Percentiles rank a stretch among this genome's conserved stretches.
These are phyloP conservation scores for Actinia tenebrosa DNA, from an alignment of 64 coral and sea anemone species.

Conservation along the genomic window DNA sequence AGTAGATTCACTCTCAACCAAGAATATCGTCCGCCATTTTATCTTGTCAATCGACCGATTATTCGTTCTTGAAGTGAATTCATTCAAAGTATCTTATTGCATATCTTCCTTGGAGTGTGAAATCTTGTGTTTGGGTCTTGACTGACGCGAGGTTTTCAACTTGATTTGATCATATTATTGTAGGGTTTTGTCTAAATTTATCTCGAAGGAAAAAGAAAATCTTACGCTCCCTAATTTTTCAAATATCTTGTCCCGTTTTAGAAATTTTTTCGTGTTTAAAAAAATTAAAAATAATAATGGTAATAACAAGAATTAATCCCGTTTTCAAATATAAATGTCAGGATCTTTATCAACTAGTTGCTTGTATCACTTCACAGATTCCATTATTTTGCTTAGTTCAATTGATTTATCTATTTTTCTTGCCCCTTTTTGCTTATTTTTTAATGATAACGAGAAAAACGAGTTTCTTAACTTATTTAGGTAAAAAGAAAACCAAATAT, in stretches of 20 bases:
- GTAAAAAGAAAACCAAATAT: background rate
- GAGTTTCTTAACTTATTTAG: background rate
- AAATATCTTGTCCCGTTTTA: background rate
- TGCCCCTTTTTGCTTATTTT: background rate
- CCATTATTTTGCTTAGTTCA: background rate
- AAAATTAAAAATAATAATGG: background rate
- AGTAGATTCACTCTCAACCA: conserved; percentile 31
- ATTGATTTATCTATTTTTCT: background rate
- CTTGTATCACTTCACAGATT: background rate
- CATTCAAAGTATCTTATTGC: background rate
- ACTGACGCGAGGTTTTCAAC: background rate
- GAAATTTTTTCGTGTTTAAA: background rate
- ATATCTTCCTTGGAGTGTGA: background rate
- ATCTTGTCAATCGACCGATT: conserved; percentile 6
- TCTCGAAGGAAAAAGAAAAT: background rate
- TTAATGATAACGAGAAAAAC: background rate
- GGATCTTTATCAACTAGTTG: background rate
- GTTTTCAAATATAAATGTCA: background rate
- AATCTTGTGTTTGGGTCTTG: background rate
- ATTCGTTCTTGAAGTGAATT: conserved; percentile 10
- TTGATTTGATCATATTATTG: background rate
- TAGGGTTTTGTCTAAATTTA: background rate
- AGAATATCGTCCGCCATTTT: conserved; percentile 37
- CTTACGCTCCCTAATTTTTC: background rate
- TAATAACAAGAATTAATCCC: background rate